Percentiles rank a stretch among this genome's conserved stretches.
phyloP scores from a whole-genome alignment of 2,888 invertebrate species.

The Pseudoips prasinana region DNA sequence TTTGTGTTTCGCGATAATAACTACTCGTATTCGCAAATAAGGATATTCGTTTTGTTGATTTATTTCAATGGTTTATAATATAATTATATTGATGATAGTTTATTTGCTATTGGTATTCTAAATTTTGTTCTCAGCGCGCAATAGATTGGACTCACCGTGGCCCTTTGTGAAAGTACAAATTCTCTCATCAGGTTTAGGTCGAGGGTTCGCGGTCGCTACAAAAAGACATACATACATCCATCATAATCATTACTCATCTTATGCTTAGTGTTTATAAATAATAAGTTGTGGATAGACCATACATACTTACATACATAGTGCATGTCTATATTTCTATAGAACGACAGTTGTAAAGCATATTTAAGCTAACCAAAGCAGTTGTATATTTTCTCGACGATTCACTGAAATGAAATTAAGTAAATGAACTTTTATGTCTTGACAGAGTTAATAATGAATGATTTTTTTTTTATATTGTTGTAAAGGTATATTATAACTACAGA shows the following conservation, averaged over 20 bases:
- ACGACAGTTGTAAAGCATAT: conserved; percentile 44
- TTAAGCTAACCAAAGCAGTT: conserved; percentile 53
- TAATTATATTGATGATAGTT: conserved; percentile 68
- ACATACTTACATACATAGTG: conserved; percentile 50
- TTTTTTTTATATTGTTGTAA: conserved; percentile 52
- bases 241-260: conserved; percentile 49
- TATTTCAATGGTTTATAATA: conserved; percentile 78
- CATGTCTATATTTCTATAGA: conserved; percentile 48
- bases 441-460: conserved; percentile 40
- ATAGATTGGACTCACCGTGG: conserved; percentile 37
- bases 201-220: conserved; percentile 49
- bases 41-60: conserved; percentile 77
- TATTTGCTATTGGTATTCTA: conserved; percentile 52
- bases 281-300: conserved; percentile 37
- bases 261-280: conserved; percentile 39
- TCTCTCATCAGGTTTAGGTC: conserved; percentile 70
- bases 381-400: conserved; percentile 51
- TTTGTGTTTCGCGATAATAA: conserved; percentile 66
- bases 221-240: conserved; percentile 61
- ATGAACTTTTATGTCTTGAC: conserved; percentile 68
- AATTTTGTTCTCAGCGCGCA: conserved; percentile 40
- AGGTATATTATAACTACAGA: conserved; percentile 44
- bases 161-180: conserved; percentile 75
- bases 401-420: conserved; percentile 59
- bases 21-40: conserved; percentile 48